Evolutionary conservation across 2,888 invertebrate species (phyloP).

Genomic region (Diabrotica balteata): DNA sequence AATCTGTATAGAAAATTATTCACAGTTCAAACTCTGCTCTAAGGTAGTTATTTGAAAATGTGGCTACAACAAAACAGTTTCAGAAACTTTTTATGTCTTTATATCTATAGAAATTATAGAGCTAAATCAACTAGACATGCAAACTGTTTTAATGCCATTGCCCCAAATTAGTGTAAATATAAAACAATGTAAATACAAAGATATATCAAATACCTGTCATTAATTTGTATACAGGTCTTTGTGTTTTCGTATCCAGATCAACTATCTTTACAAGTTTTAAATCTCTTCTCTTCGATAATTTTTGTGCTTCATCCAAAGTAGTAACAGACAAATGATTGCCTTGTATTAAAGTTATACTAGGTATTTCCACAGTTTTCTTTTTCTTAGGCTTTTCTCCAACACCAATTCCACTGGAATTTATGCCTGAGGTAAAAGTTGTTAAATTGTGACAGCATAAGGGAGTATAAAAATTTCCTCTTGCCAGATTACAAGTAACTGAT

Average conservation of each 20-base stretch:
- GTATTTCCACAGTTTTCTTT: conserved; percentile 54
- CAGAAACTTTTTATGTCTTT: too few species aligned
- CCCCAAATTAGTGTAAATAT: too few species aligned
- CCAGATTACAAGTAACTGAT: neutral
- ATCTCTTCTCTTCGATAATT: conserved; percentile 71
- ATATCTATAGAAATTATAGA: too few species aligned
- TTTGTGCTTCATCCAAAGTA: conserved; percentile 74
- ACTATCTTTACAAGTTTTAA: conserved; percentile 74
- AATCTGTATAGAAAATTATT: too few species aligned
- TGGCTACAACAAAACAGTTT: too few species aligned
- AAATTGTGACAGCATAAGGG: neutral
- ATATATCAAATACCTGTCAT: conserved; percentile 62
- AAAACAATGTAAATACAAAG: too few species aligned
- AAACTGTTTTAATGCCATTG: too few species aligned
- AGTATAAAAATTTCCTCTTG: neutral
- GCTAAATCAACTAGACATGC: too few species aligned
- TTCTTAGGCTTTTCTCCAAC: conserved; percentile 41
- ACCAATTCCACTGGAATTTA: conserved; percentile 36
- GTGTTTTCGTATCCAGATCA: conserved; percentile 72
- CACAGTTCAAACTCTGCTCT: too few species aligned
- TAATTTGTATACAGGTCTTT: conserved; percentile 73
- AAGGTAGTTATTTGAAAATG: too few species aligned
- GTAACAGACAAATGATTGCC: conserved; percentile 66
- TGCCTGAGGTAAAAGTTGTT: too few species aligned
- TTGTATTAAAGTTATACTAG: conserved; percentile 73